A percentile compares a stretch with the other conserved stretches of the same genome.
These are phyloP conservation scores for Zeugodacus cucurbitae DNA, from an alignment of 1,140 invertebrate genomes.

Conservation along the genomic window DNA sequence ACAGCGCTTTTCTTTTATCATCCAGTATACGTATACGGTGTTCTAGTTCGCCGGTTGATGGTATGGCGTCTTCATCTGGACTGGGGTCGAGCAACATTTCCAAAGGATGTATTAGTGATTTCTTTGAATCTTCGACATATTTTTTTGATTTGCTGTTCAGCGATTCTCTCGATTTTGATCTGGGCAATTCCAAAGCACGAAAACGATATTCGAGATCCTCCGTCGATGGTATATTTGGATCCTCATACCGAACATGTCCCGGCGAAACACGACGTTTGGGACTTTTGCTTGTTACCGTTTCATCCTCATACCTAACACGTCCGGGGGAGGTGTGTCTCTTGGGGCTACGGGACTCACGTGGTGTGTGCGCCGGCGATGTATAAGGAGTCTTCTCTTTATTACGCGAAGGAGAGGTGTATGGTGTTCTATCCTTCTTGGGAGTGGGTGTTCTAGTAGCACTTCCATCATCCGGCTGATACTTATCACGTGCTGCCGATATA, in stretches of 20 bases:
- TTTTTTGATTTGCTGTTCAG: slow-evolving; percentile 41
- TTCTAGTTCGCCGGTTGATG: slow-evolving; percentile 59
- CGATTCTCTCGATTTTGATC: slow-evolving; percentile 59
- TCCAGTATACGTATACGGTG: slow-evolving; percentile 58
- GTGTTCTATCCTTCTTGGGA: slow-evolving; percentile 41
- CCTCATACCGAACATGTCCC: slow-evolving; percentile 50
- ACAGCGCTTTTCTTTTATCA: slow-evolving; percentile 52
- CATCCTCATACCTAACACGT: slow-evolving; percentile 39
- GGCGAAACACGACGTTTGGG: slow-evolving; percentile 49
- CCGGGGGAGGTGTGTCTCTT: slow-evolving; percentile 51
- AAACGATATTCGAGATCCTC: slow-evolving; percentile 61
- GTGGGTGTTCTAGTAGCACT: background rate
- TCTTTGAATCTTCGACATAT: slow-evolving; percentile 53
- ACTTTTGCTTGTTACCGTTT: slow-evolving; percentile 12
- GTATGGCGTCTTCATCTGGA: slow-evolving; percentile 56
- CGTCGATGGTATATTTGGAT: slow-evolving; percentile 49
- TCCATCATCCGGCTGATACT: background rate
- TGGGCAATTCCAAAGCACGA: slow-evolving; percentile 55
- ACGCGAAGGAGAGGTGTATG: slow-evolving; percentile 51
- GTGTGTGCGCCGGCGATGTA: slow-evolving; percentile 43
- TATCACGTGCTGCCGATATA: slow-evolving; percentile 13
- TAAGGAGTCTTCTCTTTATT: slow-evolving; percentile 49
- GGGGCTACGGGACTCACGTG: background rate
- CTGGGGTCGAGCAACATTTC: slow-evolving; percentile 61
- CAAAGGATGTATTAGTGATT: slow-evolving; percentile 57